These are phyloP conservation scores for Heliconius hortense DNA, from an alignment of 2,888 invertebrate genomes.

Conservation along the genomic window DNA sequence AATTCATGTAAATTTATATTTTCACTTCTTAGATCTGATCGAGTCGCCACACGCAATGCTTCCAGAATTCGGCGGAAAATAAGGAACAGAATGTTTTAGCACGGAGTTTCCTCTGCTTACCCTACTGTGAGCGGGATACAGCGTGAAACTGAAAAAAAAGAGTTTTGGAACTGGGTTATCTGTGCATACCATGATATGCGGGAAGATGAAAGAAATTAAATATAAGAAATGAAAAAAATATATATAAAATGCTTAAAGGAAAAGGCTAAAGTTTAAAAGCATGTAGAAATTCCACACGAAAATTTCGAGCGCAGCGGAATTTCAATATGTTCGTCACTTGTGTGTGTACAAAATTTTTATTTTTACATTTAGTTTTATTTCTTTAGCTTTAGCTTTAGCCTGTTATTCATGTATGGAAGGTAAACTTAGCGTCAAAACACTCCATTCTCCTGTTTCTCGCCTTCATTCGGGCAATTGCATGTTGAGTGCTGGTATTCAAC, in stretches of 20 bases:
- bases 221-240: background rate
- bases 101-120: background rate
- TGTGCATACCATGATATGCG: background rate
- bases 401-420: no score
- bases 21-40: no score
- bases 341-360: background rate
- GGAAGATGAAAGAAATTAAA: background rate
- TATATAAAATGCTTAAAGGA: background rate
- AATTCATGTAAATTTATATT: no score
- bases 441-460: background rate
- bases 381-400: background rate
- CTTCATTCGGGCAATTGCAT: no score
- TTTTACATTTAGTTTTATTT: background rate
- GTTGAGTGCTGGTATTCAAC: no score
- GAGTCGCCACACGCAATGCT: background rate
- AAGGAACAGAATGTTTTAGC: background rate
- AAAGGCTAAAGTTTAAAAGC: background rate
- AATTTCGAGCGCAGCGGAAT: conserved; percentile 1
- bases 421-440: background rate
- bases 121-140: no score
- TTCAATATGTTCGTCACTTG: conserved; percentile 1
- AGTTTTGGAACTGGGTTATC: no score
- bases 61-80: background rate
- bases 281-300: background rate
- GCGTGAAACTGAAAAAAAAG: no score